A percentile compares a stretch with the other conserved stretches of the same genome.
Conservation (phyloP, 2,113 vertebrate species). For the Daubentonia madagascariensis region DNA sequence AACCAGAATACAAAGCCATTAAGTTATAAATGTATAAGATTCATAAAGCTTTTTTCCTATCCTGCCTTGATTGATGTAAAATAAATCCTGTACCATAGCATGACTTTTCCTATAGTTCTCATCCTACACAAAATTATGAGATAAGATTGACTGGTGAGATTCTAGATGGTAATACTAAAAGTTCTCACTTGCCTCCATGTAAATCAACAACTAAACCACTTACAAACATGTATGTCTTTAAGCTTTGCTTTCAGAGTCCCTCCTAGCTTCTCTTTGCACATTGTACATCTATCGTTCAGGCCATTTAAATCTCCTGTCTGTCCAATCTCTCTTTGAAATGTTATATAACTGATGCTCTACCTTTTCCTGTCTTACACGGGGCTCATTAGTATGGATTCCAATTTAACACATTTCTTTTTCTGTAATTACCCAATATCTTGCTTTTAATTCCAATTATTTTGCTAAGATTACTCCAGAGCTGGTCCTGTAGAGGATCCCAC, state of each 20-base stretch:
- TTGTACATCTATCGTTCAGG: not conserved
- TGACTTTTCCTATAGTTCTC: not conserved
- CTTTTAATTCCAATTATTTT: not conserved
- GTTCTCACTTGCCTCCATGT: not conserved
- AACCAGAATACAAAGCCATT: not conserved
- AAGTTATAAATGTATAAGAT: not conserved
- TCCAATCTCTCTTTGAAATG: not conserved
- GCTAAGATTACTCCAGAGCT: not conserved
- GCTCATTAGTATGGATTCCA: not conserved
- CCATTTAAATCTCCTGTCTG: not conserved
- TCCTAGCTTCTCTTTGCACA: not conserved
- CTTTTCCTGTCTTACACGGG: not conserved
- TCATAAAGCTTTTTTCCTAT: not conserved
- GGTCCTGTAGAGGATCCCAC: not conserved
- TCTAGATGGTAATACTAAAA: not conserved
- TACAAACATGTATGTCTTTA: not conserved
- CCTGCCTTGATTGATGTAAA: not conserved
- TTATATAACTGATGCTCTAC: not conserved
- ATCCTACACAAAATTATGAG: not conserved
- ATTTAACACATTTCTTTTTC: not conserved
- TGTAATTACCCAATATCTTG: not conserved
- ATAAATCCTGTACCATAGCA: not conserved
- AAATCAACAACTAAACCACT: not conserved
- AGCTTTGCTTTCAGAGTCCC: not conserved
- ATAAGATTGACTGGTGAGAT: not conserved